Conservation (phyloP, 2,113 vertebrate genomes). For the Urocitellus parryii region DNA sequence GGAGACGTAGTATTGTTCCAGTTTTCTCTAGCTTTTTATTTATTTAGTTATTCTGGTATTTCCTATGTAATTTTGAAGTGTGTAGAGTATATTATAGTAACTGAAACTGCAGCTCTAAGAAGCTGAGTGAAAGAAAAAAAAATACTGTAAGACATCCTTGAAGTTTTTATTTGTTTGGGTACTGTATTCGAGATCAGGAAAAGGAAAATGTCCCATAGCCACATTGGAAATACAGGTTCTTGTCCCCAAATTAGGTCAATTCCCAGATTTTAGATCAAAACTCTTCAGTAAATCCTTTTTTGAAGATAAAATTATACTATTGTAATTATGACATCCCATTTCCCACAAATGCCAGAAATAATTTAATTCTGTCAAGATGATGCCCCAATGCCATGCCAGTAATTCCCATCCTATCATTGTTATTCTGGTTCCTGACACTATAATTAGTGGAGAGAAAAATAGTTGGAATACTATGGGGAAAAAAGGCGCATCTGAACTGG, state of each 20-base stretch:
- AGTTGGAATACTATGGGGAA: slow-evolving; percentile 57
- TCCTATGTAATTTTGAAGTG: slow-evolving; percentile 84
- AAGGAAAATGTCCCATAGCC: slow-evolving; percentile 82
- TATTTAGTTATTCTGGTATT: slow-evolving; percentile 87
- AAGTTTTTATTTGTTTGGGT: slow-evolving; percentile 87
- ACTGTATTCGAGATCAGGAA: slow-evolving; percentile 87
- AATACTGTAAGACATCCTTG: slow-evolving; percentile 87
- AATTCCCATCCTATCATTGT: slow-evolving; percentile 71
- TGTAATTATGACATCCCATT: slow-evolving; percentile 81
- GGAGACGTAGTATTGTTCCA: slow-evolving; percentile 86
- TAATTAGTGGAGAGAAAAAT: slow-evolving; percentile 73
- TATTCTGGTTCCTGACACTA: slow-evolving; percentile 74
- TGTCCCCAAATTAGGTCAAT: slow-evolving; percentile 82
- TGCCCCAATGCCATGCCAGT: slow-evolving; percentile 80
- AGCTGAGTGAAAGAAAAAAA: slow-evolving; percentile 87
- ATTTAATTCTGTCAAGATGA: slow-evolving; percentile 84
- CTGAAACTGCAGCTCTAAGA: slow-evolving; percentile 84
- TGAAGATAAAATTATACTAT: slow-evolving; percentile 80
- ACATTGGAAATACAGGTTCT: slow-evolving; percentile 86
- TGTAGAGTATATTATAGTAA: slow-evolving; percentile 84
- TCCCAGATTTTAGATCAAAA: slow-evolving; percentile 84
- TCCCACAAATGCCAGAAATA: slow-evolving; percentile 85
- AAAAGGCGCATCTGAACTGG: slow-evolving; percentile 63
- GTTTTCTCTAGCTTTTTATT: slow-evolving; percentile 87
- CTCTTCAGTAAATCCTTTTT: slow-evolving; percentile 72